These are phyloP conservation scores for Dendroctonus ponderosae DNA, from an alignment of 1,140 invertebrate species.

Conservation along the genomic window DNA sequence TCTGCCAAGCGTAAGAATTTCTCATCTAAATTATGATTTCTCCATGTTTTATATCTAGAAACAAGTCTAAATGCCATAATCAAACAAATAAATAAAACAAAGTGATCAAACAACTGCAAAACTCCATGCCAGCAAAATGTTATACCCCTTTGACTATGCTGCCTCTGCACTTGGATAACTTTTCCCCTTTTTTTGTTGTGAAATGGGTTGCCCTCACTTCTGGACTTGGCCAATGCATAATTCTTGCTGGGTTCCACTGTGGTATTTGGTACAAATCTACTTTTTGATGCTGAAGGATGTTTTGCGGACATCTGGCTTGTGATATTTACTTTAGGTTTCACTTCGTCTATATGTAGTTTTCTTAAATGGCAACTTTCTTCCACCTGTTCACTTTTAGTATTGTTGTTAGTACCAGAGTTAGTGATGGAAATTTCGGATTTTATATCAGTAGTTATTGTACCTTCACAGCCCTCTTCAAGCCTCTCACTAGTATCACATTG, in stretches of 20 bases:
- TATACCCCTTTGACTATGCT: conserved; percentile 33
- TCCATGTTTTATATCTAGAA: no score
- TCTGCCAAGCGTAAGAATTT: no score
- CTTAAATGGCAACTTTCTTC: no score
- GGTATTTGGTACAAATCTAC: no score
- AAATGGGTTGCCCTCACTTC: conserved; percentile 49
- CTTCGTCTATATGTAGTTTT: no score
- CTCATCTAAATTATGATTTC: no score
- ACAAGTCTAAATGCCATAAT: neutral
- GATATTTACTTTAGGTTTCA: no score
- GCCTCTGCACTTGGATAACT: conserved; percentile 45
- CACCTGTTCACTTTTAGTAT: no score
- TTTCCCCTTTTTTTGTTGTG: conserved; percentile 46
- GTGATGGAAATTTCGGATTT: conserved; percentile 9
- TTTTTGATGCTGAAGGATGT: no score
- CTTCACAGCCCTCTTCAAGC: neutral
- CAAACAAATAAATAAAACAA: conserved; percentile 10
- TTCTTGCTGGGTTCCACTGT: conserved; percentile 20
- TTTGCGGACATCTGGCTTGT: no score
- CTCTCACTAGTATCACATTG: conserved; percentile 20
- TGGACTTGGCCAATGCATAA: conserved; percentile 46
- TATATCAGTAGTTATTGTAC: neutral
- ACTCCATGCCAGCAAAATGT: conserved; percentile 35
- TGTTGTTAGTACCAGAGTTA: neutral
- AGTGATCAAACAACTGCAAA: conserved; percentile 26